Base-by-base conservation (phyloP, 2,113 vertebrate genomes). In the Prolemur simus region DNA sequence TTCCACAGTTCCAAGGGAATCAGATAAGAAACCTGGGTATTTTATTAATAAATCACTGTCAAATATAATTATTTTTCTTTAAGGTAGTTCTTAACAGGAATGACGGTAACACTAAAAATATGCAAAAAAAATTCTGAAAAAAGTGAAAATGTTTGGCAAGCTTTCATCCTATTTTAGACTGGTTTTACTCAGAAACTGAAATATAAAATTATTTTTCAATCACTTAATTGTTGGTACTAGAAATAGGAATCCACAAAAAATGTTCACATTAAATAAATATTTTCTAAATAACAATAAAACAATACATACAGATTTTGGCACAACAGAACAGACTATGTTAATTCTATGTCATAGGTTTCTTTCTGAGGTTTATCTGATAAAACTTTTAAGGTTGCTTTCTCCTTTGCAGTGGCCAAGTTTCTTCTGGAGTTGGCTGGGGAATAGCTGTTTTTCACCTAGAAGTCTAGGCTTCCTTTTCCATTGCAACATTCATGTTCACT, bases 401-500 rank as follows among this genome's bases (percentile, higher is more conserved):
- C 60, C 69, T 88, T 83, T 87, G 17, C 68, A 58, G 5, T 18
- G 47, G 37, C 18, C 54, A 29, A 32, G 8, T 20, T 94, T 49
- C 91, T 95, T 54, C 27, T 18, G 25, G 56, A n/a, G 32, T 71
- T 34, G 21, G 0, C 1, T 73, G 89, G 45, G 69, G 37, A 93
- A 92, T 8, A 13, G 34, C 21, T 80, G 80, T 83, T 94, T 95
- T 94, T 91, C 73, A 76, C 37, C 15, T 49, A 58, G 74, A 81
- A 56, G 29, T 1, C 17, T 25, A 54, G 14, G n/a, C 25, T 86
- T 87, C 42, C 18, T 93, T 96, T 89, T 93, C 37, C 32, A 60
- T 6, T 20, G 42, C 20, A 94, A 84, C 69, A 73, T 93, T 96
- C 90, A 89, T 96, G 74, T 58, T 97, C 88, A 71, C 68, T 80